Evolutionary conservation across 2,888 invertebrate species (phyloP).

Genomic region (Macrosiphum euphorbiae): DNA sequence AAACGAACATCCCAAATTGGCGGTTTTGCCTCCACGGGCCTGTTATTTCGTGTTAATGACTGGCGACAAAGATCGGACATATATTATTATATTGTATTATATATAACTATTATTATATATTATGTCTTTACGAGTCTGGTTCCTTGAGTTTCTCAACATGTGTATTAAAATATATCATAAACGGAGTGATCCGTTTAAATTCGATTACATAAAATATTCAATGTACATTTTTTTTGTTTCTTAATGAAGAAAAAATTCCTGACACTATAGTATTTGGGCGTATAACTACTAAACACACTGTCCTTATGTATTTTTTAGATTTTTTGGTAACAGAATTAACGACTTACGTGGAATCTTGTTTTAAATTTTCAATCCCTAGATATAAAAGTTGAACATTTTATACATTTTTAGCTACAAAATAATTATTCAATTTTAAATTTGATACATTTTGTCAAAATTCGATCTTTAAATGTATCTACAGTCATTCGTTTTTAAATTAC

Average conservation of each 20-base stretch:
- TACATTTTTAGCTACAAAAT: too few species aligned
- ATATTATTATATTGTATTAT: background rate
- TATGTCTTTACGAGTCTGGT: background rate
- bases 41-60: slow-evolving; percentile 55
- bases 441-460: too few species aligned
- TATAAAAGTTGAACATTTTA: too few species aligned
- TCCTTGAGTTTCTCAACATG: background rate
- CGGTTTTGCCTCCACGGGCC: slow-evolving; percentile 22
- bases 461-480: too few species aligned
- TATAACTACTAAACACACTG: too few species aligned
- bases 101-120: background rate
- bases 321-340: too few species aligned
- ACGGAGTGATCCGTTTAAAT: background rate
- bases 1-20: slow-evolving; percentile 52
- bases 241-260: background rate
- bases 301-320: too few species aligned
- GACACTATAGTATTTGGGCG: too few species aligned
- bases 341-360: too few species aligned
- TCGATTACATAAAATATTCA: background rate
- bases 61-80: slow-evolving; percentile 41
- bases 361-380: too few species aligned
- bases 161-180: background rate
- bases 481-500: too few species aligned
- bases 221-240: background rate
- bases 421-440: too few species aligned